These are phyloP conservation scores for Enteromius mattozi DNA, from an alignment of 2,797 vertebrate genomes.

Conservation along the genomic window DNA sequence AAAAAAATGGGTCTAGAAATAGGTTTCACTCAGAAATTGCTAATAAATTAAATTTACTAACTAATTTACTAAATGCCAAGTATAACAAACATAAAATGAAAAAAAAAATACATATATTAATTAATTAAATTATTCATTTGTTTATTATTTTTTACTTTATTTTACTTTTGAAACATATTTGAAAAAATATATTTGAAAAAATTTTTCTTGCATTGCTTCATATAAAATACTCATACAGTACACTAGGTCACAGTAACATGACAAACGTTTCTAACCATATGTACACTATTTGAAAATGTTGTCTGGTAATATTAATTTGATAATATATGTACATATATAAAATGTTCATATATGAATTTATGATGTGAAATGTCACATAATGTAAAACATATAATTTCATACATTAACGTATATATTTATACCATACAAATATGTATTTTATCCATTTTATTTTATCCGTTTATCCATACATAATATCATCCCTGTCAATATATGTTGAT, in stretches of 20 bases:
- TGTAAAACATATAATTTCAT: not conserved
- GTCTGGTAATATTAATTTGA: not conserved
- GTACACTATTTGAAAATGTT: not conserved
- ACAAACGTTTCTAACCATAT: not conserved
- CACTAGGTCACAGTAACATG: not conserved
- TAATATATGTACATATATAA: not conserved
- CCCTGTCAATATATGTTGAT: not conserved
- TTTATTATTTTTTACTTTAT: not conserved
- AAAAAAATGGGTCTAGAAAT: not conserved
- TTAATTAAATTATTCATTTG: not conserved
- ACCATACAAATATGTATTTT: not conserved
- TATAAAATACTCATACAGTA: not conserved
- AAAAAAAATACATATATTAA: no score
- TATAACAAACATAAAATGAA: not conserved
- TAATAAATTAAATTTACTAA: no score
- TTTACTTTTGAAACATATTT: not conserved
- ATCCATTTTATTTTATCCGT: not conserved
- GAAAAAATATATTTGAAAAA: not conserved
- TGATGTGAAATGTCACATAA: not conserved
- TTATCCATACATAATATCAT: not conserved
- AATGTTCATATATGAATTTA: not conserved
- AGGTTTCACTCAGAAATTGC: not conserved
- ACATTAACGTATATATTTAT: not conserved
- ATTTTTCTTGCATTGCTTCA: not conserved
- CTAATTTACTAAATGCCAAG: not conserved